These are phyloP conservation scores for Gobius niger DNA, from an alignment of 2,113 vertebrate species.

Conservation along the genomic window DNA sequence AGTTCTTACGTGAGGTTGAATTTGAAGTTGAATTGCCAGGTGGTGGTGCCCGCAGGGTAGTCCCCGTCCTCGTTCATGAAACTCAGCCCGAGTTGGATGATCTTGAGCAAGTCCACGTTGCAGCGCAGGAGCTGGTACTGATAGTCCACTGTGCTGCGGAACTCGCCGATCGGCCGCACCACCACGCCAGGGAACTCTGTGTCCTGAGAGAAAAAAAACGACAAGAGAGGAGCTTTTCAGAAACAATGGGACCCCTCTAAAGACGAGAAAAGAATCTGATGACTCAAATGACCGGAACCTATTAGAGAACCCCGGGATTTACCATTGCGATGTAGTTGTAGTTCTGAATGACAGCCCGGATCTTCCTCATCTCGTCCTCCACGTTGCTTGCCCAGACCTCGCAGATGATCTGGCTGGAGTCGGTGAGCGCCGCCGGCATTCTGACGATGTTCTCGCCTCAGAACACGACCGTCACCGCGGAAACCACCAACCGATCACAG, in stretches of 20 bases:
- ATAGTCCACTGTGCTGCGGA: slow-evolving; percentile 96
- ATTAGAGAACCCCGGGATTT: slow-evolving; percentile 12
- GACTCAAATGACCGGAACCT: too few relatives aligned
- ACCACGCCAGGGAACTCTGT: slow-evolving; percentile 98
- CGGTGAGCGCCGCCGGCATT: slow-evolving; percentile 96
- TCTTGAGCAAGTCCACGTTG: slow-evolving; percentile 96
- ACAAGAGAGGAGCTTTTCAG: not conserved
- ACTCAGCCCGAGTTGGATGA: slow-evolving; percentile 95
- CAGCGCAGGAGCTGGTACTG: slow-evolving; percentile 96
- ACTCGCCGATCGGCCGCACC: slow-evolving; percentile 94
- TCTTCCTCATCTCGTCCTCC: slow-evolving; percentile 98
- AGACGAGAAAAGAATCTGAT: too few relatives aligned
- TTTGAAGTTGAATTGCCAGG: slow-evolving; percentile 99
- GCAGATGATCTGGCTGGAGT: slow-evolving; percentile 98
- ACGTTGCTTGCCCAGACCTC: slow-evolving; percentile 99
- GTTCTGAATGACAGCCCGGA: slow-evolving; percentile 92
- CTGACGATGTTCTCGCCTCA: slow-evolving; percentile 63
- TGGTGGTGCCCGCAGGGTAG: slow-evolving; percentile 91
- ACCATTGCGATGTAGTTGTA: slow-evolving; percentile 99
- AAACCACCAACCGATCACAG: not conserved
- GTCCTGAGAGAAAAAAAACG: slow-evolving; percentile 79
- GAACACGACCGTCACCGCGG: slow-evolving; percentile 33
- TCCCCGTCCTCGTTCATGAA: slow-evolving; percentile 97
- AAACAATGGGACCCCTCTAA: too few relatives aligned
- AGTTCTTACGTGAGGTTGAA: slow-evolving; percentile 94